A percentile compares a stretch with the other conserved stretches of the same genome.
Evolutionary conservation across 2,797 vertebrate genomes (phyloP).

Genomic region (Uromys caudimaculatus): DNA sequence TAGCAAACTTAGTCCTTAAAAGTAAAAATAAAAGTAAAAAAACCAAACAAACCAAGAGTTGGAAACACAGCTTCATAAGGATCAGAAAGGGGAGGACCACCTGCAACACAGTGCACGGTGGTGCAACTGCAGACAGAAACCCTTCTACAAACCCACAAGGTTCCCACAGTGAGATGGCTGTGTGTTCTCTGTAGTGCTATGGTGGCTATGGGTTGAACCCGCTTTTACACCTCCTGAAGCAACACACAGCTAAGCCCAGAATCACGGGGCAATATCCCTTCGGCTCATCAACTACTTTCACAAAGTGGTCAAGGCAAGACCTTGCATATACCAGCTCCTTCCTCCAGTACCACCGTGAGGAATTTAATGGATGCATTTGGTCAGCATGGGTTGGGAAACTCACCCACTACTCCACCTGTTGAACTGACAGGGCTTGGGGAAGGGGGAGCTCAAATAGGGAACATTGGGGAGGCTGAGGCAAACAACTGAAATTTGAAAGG

Average conservation of each 20-base stretch:
- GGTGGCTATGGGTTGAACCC: slow-evolving; percentile 92
- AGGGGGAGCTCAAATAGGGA: slow-evolving; percentile 89
- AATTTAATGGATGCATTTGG: slow-evolving; percentile 92
- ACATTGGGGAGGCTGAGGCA: slow-evolving; percentile 92
- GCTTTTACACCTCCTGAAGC: slow-evolving; percentile 92
- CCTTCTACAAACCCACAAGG: slow-evolving; percentile 91
- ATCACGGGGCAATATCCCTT: slow-evolving; percentile 85
- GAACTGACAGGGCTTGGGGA: slow-evolving; percentile 86
- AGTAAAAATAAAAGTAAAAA: slow-evolving; percentile 90
- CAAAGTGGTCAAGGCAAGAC: slow-evolving; percentile 72
- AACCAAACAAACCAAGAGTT: slow-evolving; percentile 86
- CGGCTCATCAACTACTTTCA: slow-evolving; percentile 64
- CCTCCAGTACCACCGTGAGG: slow-evolving; percentile 85
- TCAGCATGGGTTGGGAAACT: slow-evolving; percentile 91
- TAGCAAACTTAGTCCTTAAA: slow-evolving; percentile 88
- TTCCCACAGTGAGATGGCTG: slow-evolving; percentile 83
- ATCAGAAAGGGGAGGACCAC: slow-evolving; percentile 92
- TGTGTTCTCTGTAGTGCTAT: slow-evolving; percentile 81
- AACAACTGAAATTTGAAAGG: slow-evolving; percentile 91
- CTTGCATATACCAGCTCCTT: slow-evolving; percentile 72
- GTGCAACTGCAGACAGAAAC: slow-evolving; percentile 90
- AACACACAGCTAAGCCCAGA: slow-evolving; percentile 91
- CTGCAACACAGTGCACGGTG: slow-evolving; percentile 92
- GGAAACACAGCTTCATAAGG: slow-evolving; percentile 92
- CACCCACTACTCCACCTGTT: slow-evolving; percentile 84